Base-by-base conservation (phyloP, 2,113 vertebrate genomes). In the Eleginops maclovinus region DNA sequence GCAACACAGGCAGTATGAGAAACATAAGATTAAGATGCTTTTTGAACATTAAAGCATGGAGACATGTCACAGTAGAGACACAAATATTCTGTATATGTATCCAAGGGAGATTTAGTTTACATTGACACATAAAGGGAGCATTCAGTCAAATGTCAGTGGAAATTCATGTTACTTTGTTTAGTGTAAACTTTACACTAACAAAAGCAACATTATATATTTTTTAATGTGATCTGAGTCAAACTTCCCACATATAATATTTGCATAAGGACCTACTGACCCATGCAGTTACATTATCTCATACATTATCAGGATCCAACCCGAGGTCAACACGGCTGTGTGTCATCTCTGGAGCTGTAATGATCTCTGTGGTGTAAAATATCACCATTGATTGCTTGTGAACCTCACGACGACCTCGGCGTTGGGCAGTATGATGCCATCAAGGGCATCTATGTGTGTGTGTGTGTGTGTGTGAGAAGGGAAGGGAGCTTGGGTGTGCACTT, bases 261-360 rank as follows among this genome's bases (percentile, higher is more conserved):
- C 10, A 24, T 43, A 54, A 4, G 1, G 40, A 22, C 14, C 7
- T 1, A 13, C 21, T 50, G 47, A 75, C 26, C 12, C 22, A 67
- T 24, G 28, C 31, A 65, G 51, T 15, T 17, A 16, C 41, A 24
- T 65, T 17, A 47, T 63, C 56, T 31, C 4, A 31, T 31, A 47
- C 46, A 56, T 19, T 11, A 59, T 14, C 31, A 36, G 40, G 10
- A 55, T 60, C 3, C 47, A 9, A 26, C 51, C 64, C 56, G 79
- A 89, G 84, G 82, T 82, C 87, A 69, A 28, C 70, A 21, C 60
- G 49, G 43, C 22, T 13, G 3, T 6, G 15, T 24, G 40, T 72
- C 68, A 15, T 77, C 76, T 43, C 19, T 24, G 66, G 10, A 22
- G 21, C 76, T 36, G 43, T 69, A 76, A 68, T 44, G 79, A 79